Evolutionary conservation across 2,888 invertebrate genomes (phyloP).

Genomic region (Troglohyphantes excavatus): DNA sequence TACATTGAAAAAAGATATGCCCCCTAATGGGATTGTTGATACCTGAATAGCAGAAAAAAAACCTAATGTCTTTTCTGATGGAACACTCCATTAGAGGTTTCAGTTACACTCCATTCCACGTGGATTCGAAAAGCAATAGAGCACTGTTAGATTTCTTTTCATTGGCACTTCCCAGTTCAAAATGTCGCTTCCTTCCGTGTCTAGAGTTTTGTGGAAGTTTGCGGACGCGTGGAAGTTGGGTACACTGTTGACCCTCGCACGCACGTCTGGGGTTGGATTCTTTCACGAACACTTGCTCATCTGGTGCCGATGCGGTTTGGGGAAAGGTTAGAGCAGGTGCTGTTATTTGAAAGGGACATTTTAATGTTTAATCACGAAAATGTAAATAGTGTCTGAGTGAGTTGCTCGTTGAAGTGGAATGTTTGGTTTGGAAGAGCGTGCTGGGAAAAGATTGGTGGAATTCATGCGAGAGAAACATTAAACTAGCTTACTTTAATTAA

Average conservation of each 20-base stretch:
- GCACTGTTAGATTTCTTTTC: slow-evolving; percentile 42
- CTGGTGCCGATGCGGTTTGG: background rate
- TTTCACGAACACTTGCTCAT: slow-evolving; percentile 1
- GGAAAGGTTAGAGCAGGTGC: background rate
- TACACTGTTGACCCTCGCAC: slow-evolving; percentile 28
- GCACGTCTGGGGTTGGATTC: slow-evolving; percentile 11
- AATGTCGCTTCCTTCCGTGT: slow-evolving; percentile 38
- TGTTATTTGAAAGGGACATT: background rate
- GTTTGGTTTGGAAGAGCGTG: no score
- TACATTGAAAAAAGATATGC: slow-evolving; percentile 2
- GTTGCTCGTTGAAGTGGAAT: no score
- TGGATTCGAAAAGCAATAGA: slow-evolving; percentile 15
- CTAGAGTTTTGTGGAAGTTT: slow-evolving; percentile 29
- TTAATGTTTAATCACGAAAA: slow-evolving; percentile 49
- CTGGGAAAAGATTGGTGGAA: no score
- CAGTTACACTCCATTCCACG: slow-evolving; percentile 57
- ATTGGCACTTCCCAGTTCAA: slow-evolving; percentile 49
- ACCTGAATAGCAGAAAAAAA: slow-evolving; percentile 24
- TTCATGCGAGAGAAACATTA: no score
- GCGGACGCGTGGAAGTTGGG: slow-evolving; percentile 33
- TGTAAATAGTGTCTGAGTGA: no score
- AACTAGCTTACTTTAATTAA: no score
- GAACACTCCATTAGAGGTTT: background rate
- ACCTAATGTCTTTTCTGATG: slow-evolving; percentile 11
- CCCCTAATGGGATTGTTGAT: slow-evolving; percentile 31